Conservation (phyloP, 2,888 invertebrate species). For the Rutpela maculata region DNA sequence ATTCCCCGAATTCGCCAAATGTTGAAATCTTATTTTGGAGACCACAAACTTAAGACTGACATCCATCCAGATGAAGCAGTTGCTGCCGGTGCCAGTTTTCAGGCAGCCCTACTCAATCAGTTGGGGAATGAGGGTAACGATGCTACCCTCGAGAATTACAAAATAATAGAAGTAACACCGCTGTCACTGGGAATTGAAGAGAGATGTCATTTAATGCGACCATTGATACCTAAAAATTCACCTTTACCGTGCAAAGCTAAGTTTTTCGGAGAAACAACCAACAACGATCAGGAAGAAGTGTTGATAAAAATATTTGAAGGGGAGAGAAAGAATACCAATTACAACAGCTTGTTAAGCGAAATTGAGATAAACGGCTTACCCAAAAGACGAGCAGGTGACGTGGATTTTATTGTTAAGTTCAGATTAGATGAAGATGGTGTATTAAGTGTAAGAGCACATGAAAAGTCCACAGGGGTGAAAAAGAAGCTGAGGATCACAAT, state of each 20-base stretch:
- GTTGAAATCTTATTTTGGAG: constrained; percentile 50
- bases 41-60: constrained; percentile 49
- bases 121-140: constrained; percentile 15
- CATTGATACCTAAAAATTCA: constrained; percentile 53
- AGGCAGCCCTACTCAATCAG: constrained; percentile 51
- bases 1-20: constrained; percentile 55
- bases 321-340: constrained; percentile 51
- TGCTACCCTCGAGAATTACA: constrained; percentile 45
- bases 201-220: constrained; percentile 49
- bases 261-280: constrained; percentile 27
- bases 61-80: constrained; percentile 61
- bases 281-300: constrained; percentile 44
- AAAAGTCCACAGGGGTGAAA: constrained; percentile 35
- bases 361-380: constrained; percentile 49
- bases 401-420: constrained; percentile 43
- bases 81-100: constrained; percentile 58
- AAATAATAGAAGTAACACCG: constrained; percentile 57
- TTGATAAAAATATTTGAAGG: constrained; percentile 53
- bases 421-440: constrained; percentile 55
- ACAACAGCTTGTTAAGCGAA: constrained; percentile 53
- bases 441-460: constrained; percentile 50
- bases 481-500: constrained; percentile 46
- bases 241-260: constrained; percentile 45
- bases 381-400: constrained; percentile 49
- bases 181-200: constrained; percentile 56